Evolutionary conservation across 2,113 vertebrate genomes (phyloP), one percentile per base, ranked within the genome.

Genomic region (Mionectes macconnelli): DNA sequence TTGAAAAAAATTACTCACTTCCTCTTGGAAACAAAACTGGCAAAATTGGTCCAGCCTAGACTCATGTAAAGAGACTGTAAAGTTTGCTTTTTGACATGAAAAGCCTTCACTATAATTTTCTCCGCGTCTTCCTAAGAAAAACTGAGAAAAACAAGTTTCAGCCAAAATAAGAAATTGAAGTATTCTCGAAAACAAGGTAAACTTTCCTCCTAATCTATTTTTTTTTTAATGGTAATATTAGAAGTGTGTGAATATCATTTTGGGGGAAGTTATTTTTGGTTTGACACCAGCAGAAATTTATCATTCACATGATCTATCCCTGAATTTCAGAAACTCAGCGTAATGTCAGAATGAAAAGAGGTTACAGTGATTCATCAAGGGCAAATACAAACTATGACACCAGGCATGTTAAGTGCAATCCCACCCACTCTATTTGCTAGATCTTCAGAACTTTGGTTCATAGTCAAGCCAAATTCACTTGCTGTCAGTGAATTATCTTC

Each of bases 331-430:
- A 63, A 76, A 64, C 45, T 73, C 64, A 56, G 15, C 9, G 19
- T 22, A 40, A 35, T 6, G 60, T 68, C 35, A 60, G 45, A 70
- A 82, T 18, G 18, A 80, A 45, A 78, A 69, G 31, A 18, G 8
- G 6, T 23, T 50, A 27, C 11, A 64, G 28, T n/a, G 15, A 31
- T 57, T 66, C 33, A 25, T 42, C 8, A 47, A 25, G 13, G 69
- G 21, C 9, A 87, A 73, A 39, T 18, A 50, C 0, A 2, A 56
- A 56, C 52, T 30, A 16, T 0, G 4, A 60, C 16, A 55, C 12
- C 0, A 0, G 4, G 35, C 30, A 21, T 9, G 8, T 35, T 44
- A 77, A 52, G 7, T 35, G 40, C 0, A 3, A 17, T 39, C 47
- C 27, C 19, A 74, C 17, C 7, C 33, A 20, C 30, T 60, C 22